Percentiles rank a stretch among this genome's conserved stretches.
These are phyloP conservation scores for Lasioglossum albipes DNA, from an alignment of 1,140 invertebrate genomes.

Conservation along the genomic window DNA sequence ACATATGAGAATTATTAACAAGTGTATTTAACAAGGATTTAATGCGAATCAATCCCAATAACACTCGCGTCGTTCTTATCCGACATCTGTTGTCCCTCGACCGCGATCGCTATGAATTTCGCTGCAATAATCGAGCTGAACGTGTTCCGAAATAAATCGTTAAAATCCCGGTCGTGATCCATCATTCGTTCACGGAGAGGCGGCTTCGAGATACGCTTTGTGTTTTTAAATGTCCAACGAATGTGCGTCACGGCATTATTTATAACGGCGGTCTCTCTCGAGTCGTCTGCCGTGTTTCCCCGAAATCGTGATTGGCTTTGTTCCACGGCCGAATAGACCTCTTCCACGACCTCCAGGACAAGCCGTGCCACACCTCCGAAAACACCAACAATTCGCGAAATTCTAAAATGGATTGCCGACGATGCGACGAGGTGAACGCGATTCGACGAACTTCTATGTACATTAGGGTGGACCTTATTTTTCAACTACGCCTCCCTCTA, in stretches of 20 bases:
- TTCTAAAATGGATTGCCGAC: too few species aligned
- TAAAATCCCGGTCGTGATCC: conserved; percentile 7
- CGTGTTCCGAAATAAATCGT: conserved; percentile 23
- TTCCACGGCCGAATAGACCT: conserved; percentile 16
- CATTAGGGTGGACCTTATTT: too few species aligned
- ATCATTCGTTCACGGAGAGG: conserved; percentile 15
- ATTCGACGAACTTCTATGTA: too few species aligned
- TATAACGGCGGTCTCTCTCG: conserved; percentile 33
- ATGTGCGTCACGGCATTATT: conserved; percentile 43
- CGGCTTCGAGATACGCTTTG: conserved; percentile 14
- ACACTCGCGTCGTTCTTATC: too few species aligned
- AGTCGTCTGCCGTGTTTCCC: conserved; percentile 20
- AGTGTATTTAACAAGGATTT: too few species aligned
- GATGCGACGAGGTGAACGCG: too few species aligned
- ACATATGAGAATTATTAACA: too few species aligned
- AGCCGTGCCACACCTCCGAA: too few species aligned
- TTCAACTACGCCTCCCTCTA: too few species aligned
- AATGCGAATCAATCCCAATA: too few species aligned
- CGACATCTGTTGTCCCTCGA: too few species aligned
- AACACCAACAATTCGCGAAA: background rate
- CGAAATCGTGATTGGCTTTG: conserved; percentile 48
- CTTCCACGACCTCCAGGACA: conserved; percentile 1
- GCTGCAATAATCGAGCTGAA: background rate
- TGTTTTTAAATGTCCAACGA: conserved; percentile 33
- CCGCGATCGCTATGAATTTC: too few species aligned